These are phyloP conservation scores for Rhinoraja longicauda DNA, from an alignment of 2,797 vertebrate species.

Conservation along the genomic window DNA sequence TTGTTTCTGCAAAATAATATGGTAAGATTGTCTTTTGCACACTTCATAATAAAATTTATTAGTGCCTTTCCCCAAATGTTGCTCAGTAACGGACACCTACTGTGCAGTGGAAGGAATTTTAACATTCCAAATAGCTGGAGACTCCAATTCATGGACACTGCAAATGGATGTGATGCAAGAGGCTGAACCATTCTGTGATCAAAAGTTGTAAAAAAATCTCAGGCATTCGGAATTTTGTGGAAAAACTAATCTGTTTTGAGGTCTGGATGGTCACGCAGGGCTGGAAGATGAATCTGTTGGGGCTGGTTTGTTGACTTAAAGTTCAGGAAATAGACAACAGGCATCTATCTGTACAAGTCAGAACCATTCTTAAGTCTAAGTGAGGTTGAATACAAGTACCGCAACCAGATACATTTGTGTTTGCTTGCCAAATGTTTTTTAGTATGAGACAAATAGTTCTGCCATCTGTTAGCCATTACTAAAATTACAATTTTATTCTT, in stretches of 20 bases:
- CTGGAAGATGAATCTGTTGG: background rate
- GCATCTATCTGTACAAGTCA: background rate
- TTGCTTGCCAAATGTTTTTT: slow-evolving; percentile 15
- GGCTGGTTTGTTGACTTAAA: background rate
- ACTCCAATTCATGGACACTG: background rate
- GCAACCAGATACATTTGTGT: slow-evolving; percentile 1
- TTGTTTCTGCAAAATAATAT: background rate
- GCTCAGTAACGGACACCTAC: background rate
- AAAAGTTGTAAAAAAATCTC: background rate
- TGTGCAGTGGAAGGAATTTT: background rate
- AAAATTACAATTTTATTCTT: slow-evolving; percentile 14
- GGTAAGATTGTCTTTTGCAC: background rate
- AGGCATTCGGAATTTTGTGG: background rate
- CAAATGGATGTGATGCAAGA: background rate
- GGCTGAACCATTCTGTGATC: background rate
- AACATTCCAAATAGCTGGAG: background rate
- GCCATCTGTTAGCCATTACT: slow-evolving; percentile 30
- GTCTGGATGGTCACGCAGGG: background rate
- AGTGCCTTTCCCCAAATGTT: background rate
- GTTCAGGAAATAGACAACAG: slow-evolving; percentile 14
- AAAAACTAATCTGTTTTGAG: slow-evolving; percentile 6
- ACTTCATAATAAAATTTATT: background rate
- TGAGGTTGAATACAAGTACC: background rate
- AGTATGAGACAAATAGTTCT: slow-evolving; percentile 23
- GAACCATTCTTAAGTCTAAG: background rate